Conservation (phyloP, 35 echinoderm and acorn worm species). For the Holothuria glaberrima region DNA sequence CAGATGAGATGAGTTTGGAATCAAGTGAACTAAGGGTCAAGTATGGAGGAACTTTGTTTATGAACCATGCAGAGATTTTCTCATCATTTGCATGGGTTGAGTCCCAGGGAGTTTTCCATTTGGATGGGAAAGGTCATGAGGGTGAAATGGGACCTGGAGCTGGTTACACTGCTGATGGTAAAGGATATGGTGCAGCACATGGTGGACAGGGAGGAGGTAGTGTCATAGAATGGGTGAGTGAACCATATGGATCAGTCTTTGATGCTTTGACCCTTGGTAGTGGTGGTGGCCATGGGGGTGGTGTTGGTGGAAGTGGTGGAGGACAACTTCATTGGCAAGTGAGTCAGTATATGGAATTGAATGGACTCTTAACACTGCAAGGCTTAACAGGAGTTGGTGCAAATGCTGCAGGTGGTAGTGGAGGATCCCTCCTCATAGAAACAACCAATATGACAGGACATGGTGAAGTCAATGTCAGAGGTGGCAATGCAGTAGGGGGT, state of each 20-base stretch:
- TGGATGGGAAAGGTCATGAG: conserved; percentile 79
- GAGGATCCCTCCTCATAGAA: conserved; percentile 84
- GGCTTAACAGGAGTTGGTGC: conserved; percentile 53
- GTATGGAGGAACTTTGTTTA: conserved; percentile 74
- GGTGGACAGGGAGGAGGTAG: conserved; percentile 88
- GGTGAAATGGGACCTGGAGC: conserved; percentile 74
- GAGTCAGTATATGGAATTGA: conserved; percentile 84
- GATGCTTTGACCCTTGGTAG: conserved; percentile 68
- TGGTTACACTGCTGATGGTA: conserved; percentile 43
- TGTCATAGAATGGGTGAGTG: conserved; percentile 58
- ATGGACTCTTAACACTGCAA: conserved; percentile 75
- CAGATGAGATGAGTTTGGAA: conserved; percentile 64
- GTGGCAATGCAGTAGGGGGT: conserved; percentile 64
- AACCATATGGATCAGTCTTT: conserved; percentile 87
- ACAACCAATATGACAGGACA: conserved; percentile 94
- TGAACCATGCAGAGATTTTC: conserved; percentile 81
- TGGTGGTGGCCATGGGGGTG: conserved; percentile 84
- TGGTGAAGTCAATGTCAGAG: conserved; percentile 75
- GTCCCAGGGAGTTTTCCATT: conserved; percentile 85
- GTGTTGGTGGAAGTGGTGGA: conserved; percentile 81
- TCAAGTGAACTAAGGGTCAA: conserved; percentile 87
- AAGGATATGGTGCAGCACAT: conserved; percentile 89
- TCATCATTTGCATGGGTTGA: conserved; percentile 93
- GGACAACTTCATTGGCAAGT: conserved; percentile 78
- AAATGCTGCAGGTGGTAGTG: conserved; percentile 86